These are phyloP conservation scores for Morphnarchus princeps DNA, from an alignment of 2,113 vertebrate species.

Conservation along the genomic window DNA sequence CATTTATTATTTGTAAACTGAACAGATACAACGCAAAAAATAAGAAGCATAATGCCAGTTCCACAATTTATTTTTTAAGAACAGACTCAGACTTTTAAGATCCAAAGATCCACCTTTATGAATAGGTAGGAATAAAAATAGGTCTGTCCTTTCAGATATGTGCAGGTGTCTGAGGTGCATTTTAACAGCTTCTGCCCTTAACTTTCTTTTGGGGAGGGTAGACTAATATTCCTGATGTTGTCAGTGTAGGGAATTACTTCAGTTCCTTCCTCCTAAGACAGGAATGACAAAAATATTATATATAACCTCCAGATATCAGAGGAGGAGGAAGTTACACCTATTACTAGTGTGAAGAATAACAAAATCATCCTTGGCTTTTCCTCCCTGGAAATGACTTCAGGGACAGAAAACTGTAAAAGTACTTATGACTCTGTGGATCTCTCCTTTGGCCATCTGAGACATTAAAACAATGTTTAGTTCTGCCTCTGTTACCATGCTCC, in stretches of 20 bases:
- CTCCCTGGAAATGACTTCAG: slow-evolving; percentile 41
- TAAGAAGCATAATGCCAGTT: neutral
- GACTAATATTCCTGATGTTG: slow-evolving; percentile 59
- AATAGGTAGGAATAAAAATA: neutral
- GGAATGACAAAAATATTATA: slow-evolving; percentile 33
- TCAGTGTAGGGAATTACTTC: slow-evolving; percentile 64
- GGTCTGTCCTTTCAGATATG: neutral
- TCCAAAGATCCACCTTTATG: slow-evolving; percentile 14
- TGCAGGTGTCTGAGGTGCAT: slow-evolving; percentile 21
- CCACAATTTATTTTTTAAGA: neutral
- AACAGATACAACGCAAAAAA: neutral
- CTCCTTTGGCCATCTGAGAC: neutral
- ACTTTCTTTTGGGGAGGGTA: slow-evolving; percentile 21
- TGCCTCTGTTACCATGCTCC: neutral
- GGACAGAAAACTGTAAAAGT: slow-evolving; percentile 30
- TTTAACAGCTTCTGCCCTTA: slow-evolving; percentile 38
- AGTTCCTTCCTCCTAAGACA: slow-evolving; percentile 66
- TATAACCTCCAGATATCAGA: neutral
- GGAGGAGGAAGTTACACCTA: slow-evolving; percentile 48
- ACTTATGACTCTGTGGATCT: neutral
- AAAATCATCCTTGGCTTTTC: neutral
- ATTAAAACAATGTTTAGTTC: neutral
- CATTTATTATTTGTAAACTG: slow-evolving; percentile 24
- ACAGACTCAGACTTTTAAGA: slow-evolving; percentile 22
- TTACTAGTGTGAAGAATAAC: slow-evolving; percentile 14